Base-by-base conservation (phyloP, 2,113 vertebrate genomes). In the Macquaria ambigua region DNA sequence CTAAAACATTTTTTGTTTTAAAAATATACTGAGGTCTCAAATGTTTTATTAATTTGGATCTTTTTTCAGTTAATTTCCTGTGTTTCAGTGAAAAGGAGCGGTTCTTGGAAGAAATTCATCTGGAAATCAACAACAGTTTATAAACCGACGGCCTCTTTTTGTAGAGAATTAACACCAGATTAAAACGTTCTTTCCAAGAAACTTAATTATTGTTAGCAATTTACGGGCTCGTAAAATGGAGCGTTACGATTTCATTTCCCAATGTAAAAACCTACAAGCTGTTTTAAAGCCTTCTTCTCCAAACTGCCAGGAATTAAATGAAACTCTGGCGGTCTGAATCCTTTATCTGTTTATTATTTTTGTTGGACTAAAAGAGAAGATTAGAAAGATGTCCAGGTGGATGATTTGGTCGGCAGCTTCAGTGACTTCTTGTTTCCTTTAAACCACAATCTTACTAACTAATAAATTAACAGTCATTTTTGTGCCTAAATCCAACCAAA, bases 121-220 rank as follows among this genome's bases (percentile, higher is more conserved):
- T 81, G 81, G 41, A 50, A 67, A 74, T 61, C 25, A 71, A 37
- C 64, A 61, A 25, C 53, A 59, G 16, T 41, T 67, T 21, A 50
- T 28, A 28, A 74, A 61, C 43, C 10, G 11, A 48, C 46, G 14
- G 46, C 46, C 46, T 48, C 46, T 31, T 31, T 31, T 25, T 53
- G 9, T 3, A 12, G 18, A 5, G 55, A 77, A 72, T 77, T 77
- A 25, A 18, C 20, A 25, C 48, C 81, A 83, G n/a, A 76, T 68
- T 25, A 28, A 28, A 46, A 56, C 67, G 8, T 48, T 28, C 53
- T 8, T 3, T 70, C 43, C 78, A 63, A 76, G 12, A 55, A 80
- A 61, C 23, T 74, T 76, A 4, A 39, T 39, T 39, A 41, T 43
- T 14, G 43, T 66, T 52, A 5, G 39, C 8, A 23, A 37, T 74